Base-by-base conservation (phyloP, 1,140 invertebrate genomes). In the Drosophila mojavensis region DNA sequence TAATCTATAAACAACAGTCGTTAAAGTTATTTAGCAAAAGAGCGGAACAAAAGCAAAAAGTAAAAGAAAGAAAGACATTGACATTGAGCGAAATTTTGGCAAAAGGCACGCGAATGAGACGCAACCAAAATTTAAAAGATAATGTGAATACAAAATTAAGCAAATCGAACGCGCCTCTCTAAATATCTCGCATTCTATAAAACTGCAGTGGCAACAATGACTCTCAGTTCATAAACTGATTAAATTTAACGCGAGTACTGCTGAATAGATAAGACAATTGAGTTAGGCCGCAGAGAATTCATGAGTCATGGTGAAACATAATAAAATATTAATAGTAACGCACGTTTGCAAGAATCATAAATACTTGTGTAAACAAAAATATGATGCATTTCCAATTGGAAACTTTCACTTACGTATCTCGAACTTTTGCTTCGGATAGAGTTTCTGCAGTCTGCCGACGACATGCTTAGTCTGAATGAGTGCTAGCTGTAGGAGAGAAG, bases 391-490 rank as follows among this genome's bases (percentile, higher is more conserved):
- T n/a, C 24, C 6, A 33, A n/a, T 11, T 26, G 24, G 24, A 43
- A 30, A 73, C 71, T 81, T 78, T 75, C 72, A 91, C 93, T 94
- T 94, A 96, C 96, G 95, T 90, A 96, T 95, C 93, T 95, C 94
- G 91, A 97, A 97, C 86, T 95, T 94, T 77, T 94, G 95, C 53
- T 95, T 94, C 3, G 95, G 94, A 92, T 96, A 93, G 45, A 94
- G 71, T 79, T 96, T 94, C 92, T 96, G 94, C 55, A 97, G 92
- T 63, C 94, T 93, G 62, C 94, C 93, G 80, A 97, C 96, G 2
- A 97, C 96, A 94, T 95, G 93, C 91, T 94, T 94, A 7, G 96
- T 97, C 93, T 97, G 96, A 90, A 96, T 96, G 24, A 97, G 92
- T 17, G 96, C 96, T 77, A 97, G 92, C 95, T 96, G 92, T 81